Evolutionary conservation across 2,113 vertebrate species (phyloP).

Genomic region (Neolamprologus brichardi): DNA sequence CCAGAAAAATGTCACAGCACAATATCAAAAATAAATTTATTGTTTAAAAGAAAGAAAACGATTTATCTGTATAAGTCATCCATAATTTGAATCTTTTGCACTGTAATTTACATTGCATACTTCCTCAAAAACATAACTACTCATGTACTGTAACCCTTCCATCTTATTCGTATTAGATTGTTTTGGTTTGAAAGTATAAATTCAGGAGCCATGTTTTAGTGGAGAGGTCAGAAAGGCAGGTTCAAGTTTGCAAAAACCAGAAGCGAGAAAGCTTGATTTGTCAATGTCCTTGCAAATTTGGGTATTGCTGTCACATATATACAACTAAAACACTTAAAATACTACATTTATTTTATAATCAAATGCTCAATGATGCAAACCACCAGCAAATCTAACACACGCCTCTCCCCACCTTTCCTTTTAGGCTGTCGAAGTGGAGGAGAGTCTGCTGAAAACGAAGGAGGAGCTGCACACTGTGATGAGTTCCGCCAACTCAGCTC

Average conservation of each 20-base stretch:
- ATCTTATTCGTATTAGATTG: not conserved
- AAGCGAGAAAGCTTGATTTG: not conserved
- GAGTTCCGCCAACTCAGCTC: conserved; percentile 38
- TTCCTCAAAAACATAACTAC: not conserved
- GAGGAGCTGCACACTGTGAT: conserved; percentile 86
- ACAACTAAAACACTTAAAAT: not conserved
- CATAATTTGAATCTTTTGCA: not conserved
- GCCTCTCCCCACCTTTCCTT: not conserved
- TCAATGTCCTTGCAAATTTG: not conserved
- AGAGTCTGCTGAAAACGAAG: conserved; percentile 84
- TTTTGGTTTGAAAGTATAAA: not conserved
- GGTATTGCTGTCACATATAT: not conserved
- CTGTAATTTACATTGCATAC: not conserved
- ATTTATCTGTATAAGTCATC: not conserved
- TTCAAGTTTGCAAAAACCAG: not conserved
- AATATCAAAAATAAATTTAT: not conserved
- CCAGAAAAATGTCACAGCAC: not conserved
- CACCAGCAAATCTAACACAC: not conserved
- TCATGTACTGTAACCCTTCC: not conserved
- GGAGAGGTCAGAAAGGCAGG: not conserved
- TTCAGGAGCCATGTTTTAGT: not conserved
- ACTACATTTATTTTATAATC: not conserved
- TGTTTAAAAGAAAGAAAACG: not conserved
- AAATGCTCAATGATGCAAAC: not conserved
- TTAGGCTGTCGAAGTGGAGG: conserved; percentile 81